These are phyloP conservation scores for Murina feae DNA, from an alignment of 2,113 vertebrate genomes.

Conservation along the genomic window DNA sequence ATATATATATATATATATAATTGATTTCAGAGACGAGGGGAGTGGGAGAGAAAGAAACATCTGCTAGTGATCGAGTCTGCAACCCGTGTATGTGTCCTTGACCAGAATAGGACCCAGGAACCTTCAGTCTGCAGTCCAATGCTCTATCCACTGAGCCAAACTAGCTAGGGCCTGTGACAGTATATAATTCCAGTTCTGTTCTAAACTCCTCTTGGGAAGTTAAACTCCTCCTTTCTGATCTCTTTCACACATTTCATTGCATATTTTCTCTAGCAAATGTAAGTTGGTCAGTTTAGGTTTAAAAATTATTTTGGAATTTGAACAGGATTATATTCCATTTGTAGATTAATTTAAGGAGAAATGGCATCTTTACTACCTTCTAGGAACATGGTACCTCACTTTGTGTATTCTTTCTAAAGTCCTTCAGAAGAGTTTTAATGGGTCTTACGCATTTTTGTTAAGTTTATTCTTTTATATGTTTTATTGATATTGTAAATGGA, in stretches of 20 bases:
- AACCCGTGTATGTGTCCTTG: too few relatives aligned
- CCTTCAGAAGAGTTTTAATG: neutral
- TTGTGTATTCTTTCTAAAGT: neutral
- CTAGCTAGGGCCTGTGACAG: too few relatives aligned
- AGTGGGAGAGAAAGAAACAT: too few relatives aligned
- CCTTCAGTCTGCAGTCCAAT: too few relatives aligned
- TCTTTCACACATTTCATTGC: neutral
- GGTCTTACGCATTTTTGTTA: neutral
- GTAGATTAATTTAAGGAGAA: neutral
- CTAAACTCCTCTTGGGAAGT: too few relatives aligned
- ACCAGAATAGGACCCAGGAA: too few relatives aligned
- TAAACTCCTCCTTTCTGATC: too few relatives aligned
- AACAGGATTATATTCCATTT: neutral
- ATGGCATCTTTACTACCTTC: neutral
- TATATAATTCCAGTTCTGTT: too few relatives aligned
- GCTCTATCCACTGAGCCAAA: too few relatives aligned
- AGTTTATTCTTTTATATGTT: neutral
- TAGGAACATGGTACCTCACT: neutral
- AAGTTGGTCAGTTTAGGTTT: neutral
- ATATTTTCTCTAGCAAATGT: neutral
- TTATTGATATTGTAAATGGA: neutral
- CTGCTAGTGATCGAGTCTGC: too few relatives aligned
- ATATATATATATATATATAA: too few relatives aligned
- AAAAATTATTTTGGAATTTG: neutral
- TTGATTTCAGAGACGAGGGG: too few relatives aligned